phyloP scores from a whole-genome alignment of 2,113 vertebrate species.

The Ondatra zibethicus region DNA sequence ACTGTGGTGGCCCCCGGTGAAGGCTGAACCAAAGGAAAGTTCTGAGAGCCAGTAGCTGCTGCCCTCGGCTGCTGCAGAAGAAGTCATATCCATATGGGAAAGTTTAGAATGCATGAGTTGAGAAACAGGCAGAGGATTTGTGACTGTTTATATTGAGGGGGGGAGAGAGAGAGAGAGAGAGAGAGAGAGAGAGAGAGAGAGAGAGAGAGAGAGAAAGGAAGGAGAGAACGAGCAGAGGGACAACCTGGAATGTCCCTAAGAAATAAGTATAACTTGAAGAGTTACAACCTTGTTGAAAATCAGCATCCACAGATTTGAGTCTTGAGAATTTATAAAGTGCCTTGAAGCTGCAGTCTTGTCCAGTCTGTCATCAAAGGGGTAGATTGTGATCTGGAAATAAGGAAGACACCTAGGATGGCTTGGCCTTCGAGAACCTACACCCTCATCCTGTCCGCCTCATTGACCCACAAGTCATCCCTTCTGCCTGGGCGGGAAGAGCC shows the following conservation, averaged over 20 bases:
- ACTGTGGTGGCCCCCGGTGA: background rate
- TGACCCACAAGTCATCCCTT: background rate
- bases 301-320: background rate
- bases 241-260: fast-evolving
- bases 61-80: fast-evolving
- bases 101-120: fast-evolving
- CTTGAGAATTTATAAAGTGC: background rate
- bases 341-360: background rate
- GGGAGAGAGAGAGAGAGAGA: background rate
- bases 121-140: background rate
- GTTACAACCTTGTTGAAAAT: background rate
- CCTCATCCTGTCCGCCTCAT: background rate
- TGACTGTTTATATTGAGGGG: background rate
- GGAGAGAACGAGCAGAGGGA: too few species aligned
- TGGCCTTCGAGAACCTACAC: background rate
- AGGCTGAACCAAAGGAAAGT: fast-evolving
- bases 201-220: background rate
- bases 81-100: fast-evolving
- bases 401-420: background rate
- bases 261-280: fast-evolving
- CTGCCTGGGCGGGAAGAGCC: background rate
- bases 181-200: background rate
- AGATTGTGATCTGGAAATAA: fast-evolving
- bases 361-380: background rate
- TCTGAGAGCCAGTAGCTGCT: background rate